Conservation (phyloP, 2,888 invertebrate genomes). For the Microplitis manilae region DNA sequence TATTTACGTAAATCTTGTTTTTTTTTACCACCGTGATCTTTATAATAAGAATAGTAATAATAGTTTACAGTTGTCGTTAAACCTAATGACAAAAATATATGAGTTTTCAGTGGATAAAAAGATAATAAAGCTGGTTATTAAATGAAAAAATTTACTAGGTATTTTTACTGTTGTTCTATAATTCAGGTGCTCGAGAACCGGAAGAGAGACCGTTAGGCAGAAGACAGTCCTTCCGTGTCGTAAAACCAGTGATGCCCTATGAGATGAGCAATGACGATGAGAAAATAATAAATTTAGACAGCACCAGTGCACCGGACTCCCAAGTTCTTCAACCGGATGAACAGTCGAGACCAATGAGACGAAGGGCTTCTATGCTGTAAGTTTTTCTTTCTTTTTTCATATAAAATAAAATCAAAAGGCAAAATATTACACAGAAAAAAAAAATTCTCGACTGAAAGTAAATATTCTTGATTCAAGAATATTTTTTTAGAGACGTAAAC, state of each 20-base stretch:
- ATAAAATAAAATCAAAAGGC: too few species aligned
- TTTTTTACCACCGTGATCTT: too few species aligned
- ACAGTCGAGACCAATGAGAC: slow-evolving; percentile 78
- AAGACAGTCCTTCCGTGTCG: slow-evolving; percentile 70
- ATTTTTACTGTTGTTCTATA: slow-evolving; percentile 15
- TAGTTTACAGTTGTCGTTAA: too few species aligned
- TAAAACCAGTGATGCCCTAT: slow-evolving; percentile 64
- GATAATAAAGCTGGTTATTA: neutral
- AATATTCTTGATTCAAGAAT: too few species aligned
- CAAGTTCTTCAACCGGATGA: slow-evolving; percentile 79
- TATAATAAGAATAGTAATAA: too few species aligned
- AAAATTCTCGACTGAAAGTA: too few species aligned
- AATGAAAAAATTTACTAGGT: neutral
- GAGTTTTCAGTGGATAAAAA: neutral
- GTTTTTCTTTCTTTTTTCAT: slow-evolving; percentile 64
- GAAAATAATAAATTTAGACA: slow-evolving; percentile 66
- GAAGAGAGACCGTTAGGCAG: slow-evolving; percentile 62
- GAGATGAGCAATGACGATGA: slow-evolving; percentile 65
- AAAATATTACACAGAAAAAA: too few species aligned
- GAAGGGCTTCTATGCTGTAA: slow-evolving; percentile 89
- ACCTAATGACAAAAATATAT: too few species aligned
- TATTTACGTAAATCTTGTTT: too few species aligned
- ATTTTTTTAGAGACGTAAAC: too few species aligned
- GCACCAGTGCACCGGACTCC: slow-evolving; percentile 76
- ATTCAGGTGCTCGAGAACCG: slow-evolving; percentile 58